These are phyloP conservation scores for Scalopus aquaticus DNA, from an alignment of 2,113 vertebrate species.

Conservation along the genomic window DNA sequence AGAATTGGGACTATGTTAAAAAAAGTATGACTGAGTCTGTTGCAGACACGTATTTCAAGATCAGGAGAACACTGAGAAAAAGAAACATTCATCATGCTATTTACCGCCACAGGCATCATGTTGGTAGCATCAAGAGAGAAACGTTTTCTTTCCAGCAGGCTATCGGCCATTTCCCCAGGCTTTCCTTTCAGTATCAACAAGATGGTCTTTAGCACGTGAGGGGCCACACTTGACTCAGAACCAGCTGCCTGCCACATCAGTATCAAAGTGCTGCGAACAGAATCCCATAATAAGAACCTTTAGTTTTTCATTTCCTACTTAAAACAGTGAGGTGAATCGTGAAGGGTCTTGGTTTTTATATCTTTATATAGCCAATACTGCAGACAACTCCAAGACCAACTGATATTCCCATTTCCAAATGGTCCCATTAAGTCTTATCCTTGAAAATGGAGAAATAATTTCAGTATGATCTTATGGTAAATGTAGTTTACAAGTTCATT, in stretches of 20 bases:
- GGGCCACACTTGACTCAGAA: background rate
- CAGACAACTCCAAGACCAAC: background rate
- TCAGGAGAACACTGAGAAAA: background rate
- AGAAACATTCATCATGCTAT: rapidly evolving
- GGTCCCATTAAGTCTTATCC: background rate
- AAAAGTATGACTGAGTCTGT: background rate
- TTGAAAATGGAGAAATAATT: background rate
- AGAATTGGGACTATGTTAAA: background rate
- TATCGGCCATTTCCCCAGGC: background rate
- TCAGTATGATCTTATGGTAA: background rate
- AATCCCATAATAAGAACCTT: background rate
- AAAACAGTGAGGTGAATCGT: background rate
- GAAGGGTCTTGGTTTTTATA: background rate
- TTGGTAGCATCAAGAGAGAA: background rate
- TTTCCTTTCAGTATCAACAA: conserved; percentile 68
- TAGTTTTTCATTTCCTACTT: rapidly evolving
- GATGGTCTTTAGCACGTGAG: conserved; percentile 59
- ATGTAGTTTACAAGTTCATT: background rate
- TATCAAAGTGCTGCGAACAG: conserved; percentile 44
- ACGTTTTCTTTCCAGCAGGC: rapidly evolving
- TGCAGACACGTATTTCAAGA: background rate
- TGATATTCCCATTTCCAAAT: background rate
- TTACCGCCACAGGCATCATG: conserved; percentile 74
- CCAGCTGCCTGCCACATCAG: conserved; percentile 64
- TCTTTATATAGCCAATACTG: background rate